A percentile compares a stretch with the other conserved stretches of the same genome.
Conservation (phyloP, 2,113 vertebrate species). For the Labeo catla region DNA sequence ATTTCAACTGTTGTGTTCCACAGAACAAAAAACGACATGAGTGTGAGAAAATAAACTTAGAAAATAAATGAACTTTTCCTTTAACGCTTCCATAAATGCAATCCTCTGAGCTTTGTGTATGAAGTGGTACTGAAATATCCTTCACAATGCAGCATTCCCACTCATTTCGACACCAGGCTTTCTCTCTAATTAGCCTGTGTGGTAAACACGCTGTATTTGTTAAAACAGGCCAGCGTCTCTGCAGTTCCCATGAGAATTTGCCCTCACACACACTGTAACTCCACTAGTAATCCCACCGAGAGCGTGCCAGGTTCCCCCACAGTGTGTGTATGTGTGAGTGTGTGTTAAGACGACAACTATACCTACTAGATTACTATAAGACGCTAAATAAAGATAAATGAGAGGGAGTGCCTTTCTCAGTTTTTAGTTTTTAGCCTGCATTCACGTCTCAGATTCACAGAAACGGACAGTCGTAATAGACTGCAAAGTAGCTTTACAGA, state of each 20-base stretch:
- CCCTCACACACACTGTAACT: conserved; percentile 38
- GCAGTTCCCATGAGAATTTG: conserved; percentile 54
- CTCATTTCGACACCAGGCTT: conserved; percentile 47
- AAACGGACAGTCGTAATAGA: background rate
- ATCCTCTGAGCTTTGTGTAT: background rate
- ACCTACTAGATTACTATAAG: conserved; percentile 9
- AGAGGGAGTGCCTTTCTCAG: conserved; percentile 1
- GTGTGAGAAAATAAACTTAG: background rate
- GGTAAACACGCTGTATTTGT: conserved; percentile 46
- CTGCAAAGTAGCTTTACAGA: background rate
- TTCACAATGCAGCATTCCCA: conserved; percentile 29
- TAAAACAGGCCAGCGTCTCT: conserved; percentile 41
- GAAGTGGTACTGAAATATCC: conserved; percentile 25
- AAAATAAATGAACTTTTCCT: no score
- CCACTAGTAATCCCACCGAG: conserved; percentile 24
- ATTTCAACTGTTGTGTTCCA: no score
- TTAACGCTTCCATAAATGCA: background rate
- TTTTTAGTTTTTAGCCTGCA: background rate
- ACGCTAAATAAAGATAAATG: conserved; percentile 12
- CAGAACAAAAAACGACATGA: background rate
- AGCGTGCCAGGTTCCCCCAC: background rate
- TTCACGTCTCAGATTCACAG: conserved; percentile 1
- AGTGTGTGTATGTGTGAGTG: background rate
- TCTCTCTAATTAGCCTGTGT: conserved; percentile 53
- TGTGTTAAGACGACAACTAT: background rate